Evolutionary conservation across 2,113 vertebrate species (phyloP), one percentile per base, ranked within the genome.

Genomic region (Gnathonemus echidnorhynchus): DNA sequence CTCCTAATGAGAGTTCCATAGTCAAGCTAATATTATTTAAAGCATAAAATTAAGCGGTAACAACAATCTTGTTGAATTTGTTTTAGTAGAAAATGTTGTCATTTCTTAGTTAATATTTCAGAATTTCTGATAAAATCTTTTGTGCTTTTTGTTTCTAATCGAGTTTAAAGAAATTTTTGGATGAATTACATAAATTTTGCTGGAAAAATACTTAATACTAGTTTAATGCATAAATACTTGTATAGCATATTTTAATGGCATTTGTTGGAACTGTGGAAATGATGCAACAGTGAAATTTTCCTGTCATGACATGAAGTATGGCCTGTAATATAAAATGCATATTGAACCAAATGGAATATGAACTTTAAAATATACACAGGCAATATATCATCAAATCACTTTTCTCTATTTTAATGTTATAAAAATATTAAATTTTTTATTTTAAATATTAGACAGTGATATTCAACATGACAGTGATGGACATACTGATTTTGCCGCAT

Each of bases 1-100:
- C 89, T 48, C 49, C 24, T 86, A 56, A 89, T 86, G 80, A 86
- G 53, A 56, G 77, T 86, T 89, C 46, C 50, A 35, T 89, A 53
- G 89, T 89, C 53, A 84, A 89, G 50, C 70, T 42, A 53, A 62
- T 89, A 85, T 53, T 89, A 66, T 89, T 86, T 86, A 42, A 89
- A 89, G 80, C 53, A 89, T 17, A 62, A 86, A 46, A 42, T 89
- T 86, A 31, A 89, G 50, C 35, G 15, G 58, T 45, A n/a, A 45
- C 21, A 89, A 21, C 45, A 24, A 35, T 31, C 19, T 84, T 84
- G 8, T 46, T 84, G 19, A 84, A 84, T 84, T 84, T 46, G 39
- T 84, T 84, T 84, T 45, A 9, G 15, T 84, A 84, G 42, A 45
- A 46, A 46, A 46, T 24, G 1, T 84, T 84, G 31, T 77, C 17